A percentile compares a stretch with the other conserved stretches of the same genome.
Conservation (phyloP, 2,888 invertebrate species). For the Mesorhabditis sp. region DNA sequence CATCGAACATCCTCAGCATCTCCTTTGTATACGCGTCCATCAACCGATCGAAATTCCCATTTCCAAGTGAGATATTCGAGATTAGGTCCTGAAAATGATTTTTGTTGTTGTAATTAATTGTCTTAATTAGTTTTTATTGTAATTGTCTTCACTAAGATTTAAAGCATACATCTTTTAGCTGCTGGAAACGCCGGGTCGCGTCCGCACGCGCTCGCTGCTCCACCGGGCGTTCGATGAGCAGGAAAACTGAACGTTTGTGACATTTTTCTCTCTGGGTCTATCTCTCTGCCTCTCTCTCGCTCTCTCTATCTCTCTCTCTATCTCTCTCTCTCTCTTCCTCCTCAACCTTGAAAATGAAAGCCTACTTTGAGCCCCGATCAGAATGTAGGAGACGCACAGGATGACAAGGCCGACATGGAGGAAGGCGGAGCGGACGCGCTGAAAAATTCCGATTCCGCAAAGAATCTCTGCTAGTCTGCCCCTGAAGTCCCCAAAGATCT, state of each 20-base stretch:
- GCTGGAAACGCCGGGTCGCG: constrained; percentile 18
- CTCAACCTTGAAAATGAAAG: background rate
- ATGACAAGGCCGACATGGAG: constrained; percentile 33
- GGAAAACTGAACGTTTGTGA: constrained; percentile 15
- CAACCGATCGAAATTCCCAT: background rate
- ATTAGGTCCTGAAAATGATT: constrained; percentile 20
- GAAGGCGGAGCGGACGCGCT: constrained; percentile 30
- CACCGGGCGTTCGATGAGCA: constrained; percentile 26
- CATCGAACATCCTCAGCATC: constrained; percentile 26
- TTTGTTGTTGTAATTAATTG: background rate
- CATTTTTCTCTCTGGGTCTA: too few relatives aligned
- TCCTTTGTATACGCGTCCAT: constrained; percentile 26
- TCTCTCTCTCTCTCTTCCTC: too few relatives aligned
- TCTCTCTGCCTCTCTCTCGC: too few relatives aligned
- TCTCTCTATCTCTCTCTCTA: too few relatives aligned
- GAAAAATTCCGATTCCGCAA: constrained; percentile 10
- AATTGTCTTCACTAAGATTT: background rate
- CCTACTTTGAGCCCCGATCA: constrained; percentile 26
- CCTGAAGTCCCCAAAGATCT: too few relatives aligned
- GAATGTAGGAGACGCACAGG: constrained; percentile 28
- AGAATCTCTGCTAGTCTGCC: too few relatives aligned
- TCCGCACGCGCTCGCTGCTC: constrained; percentile 19
- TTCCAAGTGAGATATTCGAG: constrained; percentile 13
- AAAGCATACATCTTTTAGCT: constrained; percentile 12
- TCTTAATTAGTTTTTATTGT: background rate